Evolutionary conservation across 2,888 invertebrate species (phyloP).

Genomic region (Zeuzera pyrina): DNA sequence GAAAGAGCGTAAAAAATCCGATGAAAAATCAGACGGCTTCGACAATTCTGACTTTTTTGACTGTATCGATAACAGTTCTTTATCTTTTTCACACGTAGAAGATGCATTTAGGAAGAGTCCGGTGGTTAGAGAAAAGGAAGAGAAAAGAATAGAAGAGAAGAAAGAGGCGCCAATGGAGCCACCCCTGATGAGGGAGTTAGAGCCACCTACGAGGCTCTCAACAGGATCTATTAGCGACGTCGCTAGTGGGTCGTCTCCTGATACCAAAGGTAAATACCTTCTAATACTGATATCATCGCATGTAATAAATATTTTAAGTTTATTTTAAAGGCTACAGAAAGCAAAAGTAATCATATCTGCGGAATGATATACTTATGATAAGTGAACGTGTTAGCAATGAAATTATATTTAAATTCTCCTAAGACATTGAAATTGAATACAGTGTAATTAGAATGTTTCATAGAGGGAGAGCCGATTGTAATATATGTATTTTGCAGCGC

Average conservation of each 20-base stretch:
- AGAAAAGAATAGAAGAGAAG: conserved; percentile 39
- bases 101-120: conserved; percentile 68
- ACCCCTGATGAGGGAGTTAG: conserved; percentile 21
- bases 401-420: too few relatives aligned
- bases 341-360: too few relatives aligned
- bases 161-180: conserved; percentile 33
- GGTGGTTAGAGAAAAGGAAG: conserved; percentile 45
- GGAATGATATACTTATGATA: too few relatives aligned
- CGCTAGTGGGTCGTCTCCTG: conserved; percentile 77
- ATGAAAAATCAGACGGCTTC: conserved; percentile 67
- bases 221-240: conserved; percentile 77
- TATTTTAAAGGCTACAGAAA: too few relatives aligned
- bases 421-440: too few relatives aligned
- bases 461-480: too few relatives aligned
- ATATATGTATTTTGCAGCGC: too few relatives aligned
- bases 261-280: conserved; percentile 66
- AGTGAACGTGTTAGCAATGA: too few relatives aligned
- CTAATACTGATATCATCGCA: too few relatives aligned
- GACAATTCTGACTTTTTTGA: conserved; percentile 68
- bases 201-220: conserved; percentile 67
- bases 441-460: too few relatives aligned
- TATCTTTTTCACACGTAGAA: conserved; percentile 63
- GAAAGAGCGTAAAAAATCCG: conserved; percentile 63
- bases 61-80: conserved; percentile 66
- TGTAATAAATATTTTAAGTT: too few relatives aligned